Evolutionary conservation across 2,113 vertebrate species (phyloP), one percentile per base, ranked within the genome.

Genomic region (Catharus fuscescens): DNA sequence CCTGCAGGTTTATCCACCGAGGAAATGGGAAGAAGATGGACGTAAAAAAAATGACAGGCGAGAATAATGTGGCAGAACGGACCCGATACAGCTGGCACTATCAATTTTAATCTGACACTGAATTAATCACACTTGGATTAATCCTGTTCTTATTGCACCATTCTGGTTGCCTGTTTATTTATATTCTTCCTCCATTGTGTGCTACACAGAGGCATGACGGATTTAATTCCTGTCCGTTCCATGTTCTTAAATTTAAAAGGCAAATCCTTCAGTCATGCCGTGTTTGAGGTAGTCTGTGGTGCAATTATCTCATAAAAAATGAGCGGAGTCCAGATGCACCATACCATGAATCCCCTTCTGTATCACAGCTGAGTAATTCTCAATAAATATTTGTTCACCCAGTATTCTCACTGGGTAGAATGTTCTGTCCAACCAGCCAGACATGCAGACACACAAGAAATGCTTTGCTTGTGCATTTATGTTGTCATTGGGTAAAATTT

Each of bases 331-430:
- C 98, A 98, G 98, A 97, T 97, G 93, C 91, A 90, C 86, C 90
- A 54, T 97, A 97, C 96, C 94, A 72, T 89, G 97, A 97, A 97
- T 97, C 97, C 97, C 97, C 97, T 94, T 80, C 92, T 96, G 97
- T 93, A 97, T 97, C 97, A 98, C 96, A 97, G 98, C 97, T 97
- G 98, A 98, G 92, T 97, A 97, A 98, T 97, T 97, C 97, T 98
- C 98, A 98, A 98, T 98, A 98, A 99, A 99, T 98, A 98, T 99
- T 99, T 98, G 98, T 98, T 98, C 98, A 98, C 96, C 97, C 98
- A 97, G 64, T 97, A 96, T 98, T 98, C 98, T 96, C 93, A 74
- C 64, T 86, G 85, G 93, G 72, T 72, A 78, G 50, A 52, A 52
- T 52, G 17, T 17, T 72, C 77, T 84, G 52, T 81, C 76, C 38